Percentiles rank a stretch among this genome's conserved stretches.
phyloP scores from a whole-genome alignment of 35 echinoderm and acorn worm species.

The Apostichopus japonicus region DNA sequence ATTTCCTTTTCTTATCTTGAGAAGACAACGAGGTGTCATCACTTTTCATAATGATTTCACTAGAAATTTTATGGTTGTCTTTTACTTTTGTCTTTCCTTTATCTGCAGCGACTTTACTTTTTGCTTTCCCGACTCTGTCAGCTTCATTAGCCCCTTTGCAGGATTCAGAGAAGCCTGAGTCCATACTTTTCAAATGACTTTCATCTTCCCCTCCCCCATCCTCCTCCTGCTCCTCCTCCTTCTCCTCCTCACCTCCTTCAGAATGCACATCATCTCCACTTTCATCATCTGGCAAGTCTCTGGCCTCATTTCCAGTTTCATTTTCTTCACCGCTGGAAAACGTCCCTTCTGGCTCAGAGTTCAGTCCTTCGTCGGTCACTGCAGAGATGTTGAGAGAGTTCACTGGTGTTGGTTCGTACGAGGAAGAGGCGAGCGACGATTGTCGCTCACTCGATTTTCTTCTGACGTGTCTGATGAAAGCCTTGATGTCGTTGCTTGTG shows the following conservation, averaged over 20 bases:
- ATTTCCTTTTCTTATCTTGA: neutral
- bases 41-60: neutral
- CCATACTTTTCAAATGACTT: neutral
- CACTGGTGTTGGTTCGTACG: neutral
- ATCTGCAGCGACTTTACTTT: neutral
- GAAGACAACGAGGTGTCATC: neutral
- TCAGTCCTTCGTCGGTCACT: neutral
- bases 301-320: neutral
- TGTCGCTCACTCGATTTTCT: conserved; percentile 16
- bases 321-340: conserved; percentile 15
- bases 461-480: conserved; percentile 30
- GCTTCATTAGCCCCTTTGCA: neutral
- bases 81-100: neutral
- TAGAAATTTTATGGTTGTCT: neutral
- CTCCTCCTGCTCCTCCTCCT: neutral
- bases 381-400: neutral
- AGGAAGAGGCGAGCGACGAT: neutral
- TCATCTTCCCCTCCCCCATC: neutral
- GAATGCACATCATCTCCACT: neutral
- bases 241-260: neutral
- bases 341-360: conserved; percentile 42
- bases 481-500: neutral
- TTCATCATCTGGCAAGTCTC: neutral
- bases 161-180: conserved; percentile 30
- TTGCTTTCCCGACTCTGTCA: neutral